Evolutionary conservation across 2,797 vertebrate species (phyloP).

Genomic region (Labroides dimidiatus): DNA sequence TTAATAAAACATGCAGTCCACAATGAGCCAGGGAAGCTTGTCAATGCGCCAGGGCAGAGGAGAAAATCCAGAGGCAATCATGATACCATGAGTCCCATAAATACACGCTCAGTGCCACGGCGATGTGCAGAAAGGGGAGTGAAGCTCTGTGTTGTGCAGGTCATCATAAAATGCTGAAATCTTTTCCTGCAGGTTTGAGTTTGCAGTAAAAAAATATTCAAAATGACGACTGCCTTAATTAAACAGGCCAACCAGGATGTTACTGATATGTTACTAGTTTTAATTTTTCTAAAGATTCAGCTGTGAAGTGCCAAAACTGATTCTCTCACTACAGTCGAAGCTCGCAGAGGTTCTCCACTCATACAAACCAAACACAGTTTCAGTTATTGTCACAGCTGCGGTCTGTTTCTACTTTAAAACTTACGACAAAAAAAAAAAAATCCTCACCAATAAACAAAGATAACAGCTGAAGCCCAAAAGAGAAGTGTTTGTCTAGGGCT

Average conservation of each 20-base stretch:
- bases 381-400: neutral
- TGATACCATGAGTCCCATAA: neutral
- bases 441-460: neutral
- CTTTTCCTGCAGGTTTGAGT: neutral
- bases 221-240: neutral
- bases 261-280: neutral
- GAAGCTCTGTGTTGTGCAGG: neutral
- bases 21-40: neutral
- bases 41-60: slow-evolving; percentile 10
- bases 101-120: neutral
- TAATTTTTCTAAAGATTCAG: too few species aligned
- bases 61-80: neutral
- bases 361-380: neutral
- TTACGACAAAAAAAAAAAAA: too few species aligned
- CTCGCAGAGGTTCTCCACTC: neutral
- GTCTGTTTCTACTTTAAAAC: neutral
- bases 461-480: neutral
- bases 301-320: neutral
- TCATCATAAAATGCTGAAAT: neutral
- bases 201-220: neutral
- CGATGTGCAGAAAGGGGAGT: neutral
- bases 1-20: slow-evolving; percentile 13
- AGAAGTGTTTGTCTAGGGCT: too few species aligned
- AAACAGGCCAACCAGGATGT: neutral
- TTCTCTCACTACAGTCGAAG: too few species aligned